Conservation (phyloP, 2,797 vertebrate species). For the Echeneis naucrates region DNA sequence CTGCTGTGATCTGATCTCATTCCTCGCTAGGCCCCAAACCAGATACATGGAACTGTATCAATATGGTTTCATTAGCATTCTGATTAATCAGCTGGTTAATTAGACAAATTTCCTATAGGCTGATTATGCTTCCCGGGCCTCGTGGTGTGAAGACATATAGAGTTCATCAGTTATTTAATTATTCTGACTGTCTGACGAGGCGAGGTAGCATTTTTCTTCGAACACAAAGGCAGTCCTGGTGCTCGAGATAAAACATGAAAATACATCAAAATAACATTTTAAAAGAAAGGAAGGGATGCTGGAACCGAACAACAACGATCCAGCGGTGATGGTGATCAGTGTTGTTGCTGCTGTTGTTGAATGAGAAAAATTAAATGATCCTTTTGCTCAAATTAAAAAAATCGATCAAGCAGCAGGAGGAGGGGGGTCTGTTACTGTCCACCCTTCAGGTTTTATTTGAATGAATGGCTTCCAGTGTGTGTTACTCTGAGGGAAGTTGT, state of each 20-base stretch:
- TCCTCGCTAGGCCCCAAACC: slow-evolving; percentile 46
- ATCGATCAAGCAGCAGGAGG: no score
- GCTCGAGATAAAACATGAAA: neutral
- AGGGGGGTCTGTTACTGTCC: no score
- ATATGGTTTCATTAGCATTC: slow-evolving; percentile 79
- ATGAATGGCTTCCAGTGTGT: no score
- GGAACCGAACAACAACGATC: neutral
- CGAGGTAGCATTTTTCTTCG: slow-evolving; percentile 39
- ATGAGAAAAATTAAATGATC: neutral
- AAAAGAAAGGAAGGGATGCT: neutral
- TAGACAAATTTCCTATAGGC: slow-evolving; percentile 81
- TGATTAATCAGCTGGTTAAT: slow-evolving; percentile 80
- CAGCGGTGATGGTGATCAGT: neutral
- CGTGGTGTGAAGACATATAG: slow-evolving; percentile 77
- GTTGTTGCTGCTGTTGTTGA: neutral
- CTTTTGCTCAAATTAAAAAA: no score
- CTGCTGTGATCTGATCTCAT: slow-evolving; percentile 63
- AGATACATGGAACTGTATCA: slow-evolving; percentile 67
- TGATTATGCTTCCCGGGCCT: slow-evolving; percentile 76
- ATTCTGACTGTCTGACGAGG: slow-evolving; percentile 59
- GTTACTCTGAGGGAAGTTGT: no score
- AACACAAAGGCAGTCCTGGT: slow-evolving; percentile 27
- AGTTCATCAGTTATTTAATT: slow-evolving; percentile 74
- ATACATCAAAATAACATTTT: neutral
- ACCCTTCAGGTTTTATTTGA: no score